phyloP scores from a whole-genome alignment of 1,140 invertebrate genomes.

The Heliothis subflexa region DNA sequence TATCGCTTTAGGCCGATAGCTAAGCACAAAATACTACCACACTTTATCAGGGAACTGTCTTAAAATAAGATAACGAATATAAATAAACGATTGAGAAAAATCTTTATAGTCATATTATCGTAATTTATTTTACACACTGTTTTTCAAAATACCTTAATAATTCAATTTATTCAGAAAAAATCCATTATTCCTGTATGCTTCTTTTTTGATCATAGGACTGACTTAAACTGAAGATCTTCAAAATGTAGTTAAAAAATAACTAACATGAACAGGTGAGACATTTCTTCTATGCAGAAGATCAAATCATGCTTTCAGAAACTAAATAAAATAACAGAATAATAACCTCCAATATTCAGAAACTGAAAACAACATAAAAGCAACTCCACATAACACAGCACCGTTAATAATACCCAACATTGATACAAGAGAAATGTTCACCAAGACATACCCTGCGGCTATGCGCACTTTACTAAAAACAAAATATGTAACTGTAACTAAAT shows the following conservation, averaged over 20 bases:
- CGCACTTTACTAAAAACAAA: constrained; percentile 50
- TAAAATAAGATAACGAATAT: no score
- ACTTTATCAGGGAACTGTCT: neutral
- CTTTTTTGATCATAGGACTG: no score
- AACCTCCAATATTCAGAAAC: neutral
- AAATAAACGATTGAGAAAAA: no score
- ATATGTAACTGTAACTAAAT: constrained; percentile 65
- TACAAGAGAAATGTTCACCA: constrained; percentile 13
- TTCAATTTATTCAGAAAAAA: no score
- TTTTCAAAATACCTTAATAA: no score
- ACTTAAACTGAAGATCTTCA: no score
- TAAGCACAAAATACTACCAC: constrained; percentile 13
- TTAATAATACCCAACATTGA: constrained; percentile 30
- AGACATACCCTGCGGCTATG: constrained; percentile 9
- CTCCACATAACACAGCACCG: neutral
- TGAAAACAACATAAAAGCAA: constrained; percentile 7
- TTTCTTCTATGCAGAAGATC: no score
- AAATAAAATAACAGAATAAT: neutral
- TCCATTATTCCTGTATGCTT: no score
- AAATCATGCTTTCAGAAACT: neutral
- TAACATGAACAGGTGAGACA: no score
- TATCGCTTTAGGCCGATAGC: constrained; percentile 19
- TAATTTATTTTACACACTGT: no score
- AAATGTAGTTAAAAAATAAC: no score
- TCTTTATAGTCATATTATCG: no score